phyloP scores from a whole-genome alignment of 2,113 vertebrate species.

The Leucopternis melanops region DNA sequence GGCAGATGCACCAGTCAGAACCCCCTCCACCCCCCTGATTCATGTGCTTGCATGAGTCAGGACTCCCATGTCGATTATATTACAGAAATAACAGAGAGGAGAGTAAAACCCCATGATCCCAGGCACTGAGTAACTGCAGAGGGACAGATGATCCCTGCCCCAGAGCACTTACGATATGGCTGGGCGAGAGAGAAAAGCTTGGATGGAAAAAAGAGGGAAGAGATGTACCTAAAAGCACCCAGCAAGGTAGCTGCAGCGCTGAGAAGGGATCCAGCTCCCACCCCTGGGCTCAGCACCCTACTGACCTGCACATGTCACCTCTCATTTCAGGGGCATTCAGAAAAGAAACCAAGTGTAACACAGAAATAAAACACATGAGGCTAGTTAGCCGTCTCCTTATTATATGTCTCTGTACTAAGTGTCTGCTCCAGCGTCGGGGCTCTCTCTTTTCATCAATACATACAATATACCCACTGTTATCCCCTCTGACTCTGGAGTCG shows the following conservation, averaged over 20 bases:
- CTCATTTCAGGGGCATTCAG: neutral
- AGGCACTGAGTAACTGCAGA: neutral
- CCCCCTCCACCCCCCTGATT: neutral
- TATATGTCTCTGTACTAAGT: neutral
- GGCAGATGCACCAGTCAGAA: neutral
- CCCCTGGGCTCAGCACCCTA: neutral
- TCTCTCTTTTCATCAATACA: neutral
- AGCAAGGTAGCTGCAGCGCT: neutral
- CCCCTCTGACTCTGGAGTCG: neutral
- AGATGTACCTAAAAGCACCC: neutral
- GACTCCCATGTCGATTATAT: neutral
- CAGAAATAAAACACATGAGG: neutral
- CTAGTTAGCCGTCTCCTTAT: neutral
- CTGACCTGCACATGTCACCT: neutral
- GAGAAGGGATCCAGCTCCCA: neutral
- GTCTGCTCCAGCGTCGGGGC: neutral
- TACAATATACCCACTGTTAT: slow-evolving; percentile 51
- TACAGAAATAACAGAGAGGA: neutral
- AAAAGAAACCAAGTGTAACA: neutral
- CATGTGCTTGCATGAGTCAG: neutral
- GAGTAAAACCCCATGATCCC: neutral
- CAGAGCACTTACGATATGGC: neutral
- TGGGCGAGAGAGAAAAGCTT: neutral
- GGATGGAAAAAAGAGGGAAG: neutral
- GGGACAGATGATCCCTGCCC: neutral